phyloP scores from a whole-genome alignment of 2,113 vertebrate species.

The Microtus oregoni region DNA sequence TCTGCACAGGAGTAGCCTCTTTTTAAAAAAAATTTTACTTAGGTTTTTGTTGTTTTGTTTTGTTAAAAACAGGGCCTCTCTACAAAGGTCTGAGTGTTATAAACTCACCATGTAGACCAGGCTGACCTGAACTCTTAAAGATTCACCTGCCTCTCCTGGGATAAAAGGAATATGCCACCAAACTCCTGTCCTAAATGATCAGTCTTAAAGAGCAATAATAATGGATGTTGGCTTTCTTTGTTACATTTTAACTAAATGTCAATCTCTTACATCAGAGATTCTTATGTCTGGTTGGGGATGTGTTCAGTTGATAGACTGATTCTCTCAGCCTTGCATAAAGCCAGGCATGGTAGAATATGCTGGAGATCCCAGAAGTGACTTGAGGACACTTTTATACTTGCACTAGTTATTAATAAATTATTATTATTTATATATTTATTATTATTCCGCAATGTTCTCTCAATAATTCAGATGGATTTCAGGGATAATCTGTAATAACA shows the following conservation, averaged over 20 bases:
- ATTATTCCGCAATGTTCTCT: neutral
- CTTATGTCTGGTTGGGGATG: neutral
- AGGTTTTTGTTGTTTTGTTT: neutral
- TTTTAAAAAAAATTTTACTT: neutral
- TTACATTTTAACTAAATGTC: constrained; percentile 50
- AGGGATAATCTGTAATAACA: constrained; percentile 35
- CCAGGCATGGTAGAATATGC: neutral
- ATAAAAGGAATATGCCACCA: neutral
- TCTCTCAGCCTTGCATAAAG: neutral
- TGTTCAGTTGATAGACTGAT: neutral
- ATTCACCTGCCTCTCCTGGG: too few species aligned
- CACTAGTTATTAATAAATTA: too few species aligned
- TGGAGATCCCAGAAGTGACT: neutral
- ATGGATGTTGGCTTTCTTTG: neutral
- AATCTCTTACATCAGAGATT: constrained; percentile 41
- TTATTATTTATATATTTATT: neutral
- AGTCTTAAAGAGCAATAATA: constrained; percentile 32
- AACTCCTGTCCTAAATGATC: neutral
- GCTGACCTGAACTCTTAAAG: neutral
- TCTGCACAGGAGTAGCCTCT: neutral
- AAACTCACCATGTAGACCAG: neutral
- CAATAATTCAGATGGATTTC: constrained; percentile 32
- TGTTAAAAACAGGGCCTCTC: neutral
- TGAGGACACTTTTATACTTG: neutral
- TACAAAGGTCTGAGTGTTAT: neutral